phyloP scores from a whole-genome alignment of 2,797 vertebrate species.

The Novumbra hubbsi region DNA sequence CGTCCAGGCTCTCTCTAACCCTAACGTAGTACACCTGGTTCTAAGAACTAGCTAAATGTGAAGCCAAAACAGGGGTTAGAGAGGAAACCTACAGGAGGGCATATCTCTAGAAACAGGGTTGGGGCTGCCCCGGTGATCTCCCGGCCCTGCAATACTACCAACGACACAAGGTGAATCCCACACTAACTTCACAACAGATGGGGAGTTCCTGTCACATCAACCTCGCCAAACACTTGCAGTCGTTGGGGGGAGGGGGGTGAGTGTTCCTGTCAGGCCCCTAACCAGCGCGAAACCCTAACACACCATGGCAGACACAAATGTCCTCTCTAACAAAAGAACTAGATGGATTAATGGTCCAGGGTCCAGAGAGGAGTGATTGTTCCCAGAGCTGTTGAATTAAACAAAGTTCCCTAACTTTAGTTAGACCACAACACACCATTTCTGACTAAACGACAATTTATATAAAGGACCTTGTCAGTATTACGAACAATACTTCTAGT shows the following conservation, averaged over 20 bases:
- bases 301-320: constrained; percentile 55
- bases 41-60: neutral
- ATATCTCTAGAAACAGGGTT: too few species aligned
- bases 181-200: neutral
- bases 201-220: constrained; percentile 20
- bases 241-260: constrained; percentile 24
- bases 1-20: neutral
- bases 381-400: constrained; percentile 77
- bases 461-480: constrained; percentile 39
- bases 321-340: constrained; percentile 67
- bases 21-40: neutral
- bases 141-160: neutral
- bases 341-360: constrained; percentile 65
- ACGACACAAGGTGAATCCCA: neutral
- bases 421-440: constrained; percentile 72
- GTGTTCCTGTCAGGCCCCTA: constrained; percentile 14
- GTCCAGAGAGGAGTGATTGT: constrained; percentile 67
- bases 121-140: too few species aligned
- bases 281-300: constrained; percentile 22
- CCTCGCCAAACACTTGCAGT: neutral
- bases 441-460: constrained; percentile 65
- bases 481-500: too few species aligned
- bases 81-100: too few species aligned
- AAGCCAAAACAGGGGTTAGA: too few species aligned
- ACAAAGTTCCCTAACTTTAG: constrained; percentile 69